A percentile compares a stretch with the other conserved stretches of the same genome.
Evolutionary conservation across 2,113 vertebrate species (phyloP).

Genomic region (Cettia cetti): DNA sequence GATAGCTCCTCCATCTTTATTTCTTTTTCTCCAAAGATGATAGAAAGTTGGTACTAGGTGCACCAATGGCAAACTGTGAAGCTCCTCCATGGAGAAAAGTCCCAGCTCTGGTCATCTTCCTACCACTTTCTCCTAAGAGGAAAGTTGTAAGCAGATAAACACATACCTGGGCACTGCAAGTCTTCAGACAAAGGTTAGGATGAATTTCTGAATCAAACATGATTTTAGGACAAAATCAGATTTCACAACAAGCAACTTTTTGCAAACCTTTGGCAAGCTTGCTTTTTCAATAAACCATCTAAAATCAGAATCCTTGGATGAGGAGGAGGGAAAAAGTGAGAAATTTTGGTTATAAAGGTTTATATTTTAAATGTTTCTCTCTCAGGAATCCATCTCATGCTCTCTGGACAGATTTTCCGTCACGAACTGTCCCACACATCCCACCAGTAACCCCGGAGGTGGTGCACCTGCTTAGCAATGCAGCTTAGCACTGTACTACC

Average conservation of each 20-base stretch:
- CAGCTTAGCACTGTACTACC: accelerated
- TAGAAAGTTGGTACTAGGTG: background rate
- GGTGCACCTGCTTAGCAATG: background rate
- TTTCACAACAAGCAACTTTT: background rate
- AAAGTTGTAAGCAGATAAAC: background rate
- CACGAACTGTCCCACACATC: background rate
- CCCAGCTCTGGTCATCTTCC: background rate
- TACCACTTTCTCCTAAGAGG: background rate
- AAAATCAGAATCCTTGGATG: background rate
- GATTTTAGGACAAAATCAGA: background rate
- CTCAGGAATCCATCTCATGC: background rate
- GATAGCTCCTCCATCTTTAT: background rate
- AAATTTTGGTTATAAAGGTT: background rate
- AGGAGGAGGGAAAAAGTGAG: background rate
- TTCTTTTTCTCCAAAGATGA: background rate
- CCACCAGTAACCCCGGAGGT: background rate
- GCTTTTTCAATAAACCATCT: background rate
- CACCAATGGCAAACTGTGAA: background rate
- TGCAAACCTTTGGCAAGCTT: background rate
- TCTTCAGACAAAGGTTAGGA: background rate
- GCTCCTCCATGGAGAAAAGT: background rate
- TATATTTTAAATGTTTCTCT: background rate
- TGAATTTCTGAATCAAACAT: background rate
- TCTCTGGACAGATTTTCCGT: background rate
- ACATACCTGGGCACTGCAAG: background rate